Percentiles rank a stretch among this genome's conserved stretches.
Evolutionary conservation across 2,888 invertebrate genomes (phyloP).

Genomic region (Mamestra brassicae): DNA sequence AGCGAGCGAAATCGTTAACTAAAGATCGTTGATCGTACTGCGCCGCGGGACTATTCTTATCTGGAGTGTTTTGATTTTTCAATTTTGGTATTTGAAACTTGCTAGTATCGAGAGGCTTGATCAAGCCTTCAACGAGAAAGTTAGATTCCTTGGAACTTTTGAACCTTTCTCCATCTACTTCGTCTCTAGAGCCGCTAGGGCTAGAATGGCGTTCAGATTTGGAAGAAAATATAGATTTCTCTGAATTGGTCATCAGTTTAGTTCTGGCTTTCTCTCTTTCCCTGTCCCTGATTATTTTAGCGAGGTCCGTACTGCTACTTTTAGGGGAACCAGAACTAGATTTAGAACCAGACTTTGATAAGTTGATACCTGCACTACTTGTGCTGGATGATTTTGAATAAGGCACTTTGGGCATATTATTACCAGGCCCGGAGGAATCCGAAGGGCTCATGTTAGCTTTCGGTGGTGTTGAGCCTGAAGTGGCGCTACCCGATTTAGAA

Average conservation of each 20-base stretch:
- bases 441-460: conserved; percentile 85
- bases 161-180: conserved; percentile 92
- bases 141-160: conserved; percentile 92
- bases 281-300: conserved; percentile 91
- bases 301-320: conserved; percentile 90
- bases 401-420: conserved; percentile 85
- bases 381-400: conserved; percentile 87
- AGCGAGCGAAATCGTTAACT: conserved; percentile 86
- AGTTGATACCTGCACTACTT: conserved; percentile 84
- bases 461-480: conserved; percentile 85
- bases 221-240: conserved; percentile 92
- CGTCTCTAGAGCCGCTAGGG: conserved; percentile 92
- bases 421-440: conserved; percentile 78
- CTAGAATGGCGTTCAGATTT: conserved; percentile 93
- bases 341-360: conserved; percentile 87
- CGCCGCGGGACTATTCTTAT: conserved; percentile 84
- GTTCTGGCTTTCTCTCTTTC: conserved; percentile 91
- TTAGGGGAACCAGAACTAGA: conserved; percentile 92
- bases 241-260: conserved; percentile 91
- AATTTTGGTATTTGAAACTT: conserved; percentile 97
- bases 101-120: conserved; percentile 94
- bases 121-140: conserved; percentile 93
- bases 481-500: conserved; percentile 82
- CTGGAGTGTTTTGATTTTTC: conserved; percentile 87
- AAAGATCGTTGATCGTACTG: conserved; percentile 86